Evolutionary conservation across 2,888 invertebrate genomes (phyloP), one percentile per base, ranked within the genome.

Genomic region (Melangyna quadrimaculata): DNA sequence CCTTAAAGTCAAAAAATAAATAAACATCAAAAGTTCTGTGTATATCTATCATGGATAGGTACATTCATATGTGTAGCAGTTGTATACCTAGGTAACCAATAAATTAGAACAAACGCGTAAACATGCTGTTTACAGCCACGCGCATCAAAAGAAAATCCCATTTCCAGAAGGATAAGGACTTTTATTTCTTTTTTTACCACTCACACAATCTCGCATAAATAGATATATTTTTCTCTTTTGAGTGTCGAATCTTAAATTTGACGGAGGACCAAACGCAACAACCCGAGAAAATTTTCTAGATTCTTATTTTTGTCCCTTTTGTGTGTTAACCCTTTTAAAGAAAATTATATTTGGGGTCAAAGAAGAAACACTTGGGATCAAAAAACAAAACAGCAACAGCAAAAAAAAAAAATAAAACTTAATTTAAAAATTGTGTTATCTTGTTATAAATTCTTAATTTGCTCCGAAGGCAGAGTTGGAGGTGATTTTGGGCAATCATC

Each of bases 341-440:
- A 32, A 65, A 45, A 65, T 65, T 45, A 45, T 67, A 27, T n/a
- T 67, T 51, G 5, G 51, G 48, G 35, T 51, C 32, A 32, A 45
- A 19, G 35, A 22, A 22, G 19, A 48, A 48, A 48, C 48, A 35
- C 48, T 43, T 19, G 45, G 45, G 55, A 55, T 55, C 55, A 29
- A 29, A 10, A 19, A 9, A 4, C 14, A 27, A n/a, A 24, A 40
- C 17, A 45, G 24, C 43, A 6, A 17, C 9, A n/a, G n/a, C n/a
- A n/a, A 22, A 51, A 22, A 27, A 63, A 43, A 27, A 37, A 17
- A 35, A 48, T 27, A 24, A 48, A 67, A 67, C 67, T 51, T 67
- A 35, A 67, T 67, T 67, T 67, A 51, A 51, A 67, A 67, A 22
- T 67, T 67, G 35, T 51, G 51, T 51, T 67, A 51, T 67, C 67